Evolutionary conservation across 2,113 vertebrate genomes (phyloP).

Genomic region (Pterocles orientalis): DNA sequence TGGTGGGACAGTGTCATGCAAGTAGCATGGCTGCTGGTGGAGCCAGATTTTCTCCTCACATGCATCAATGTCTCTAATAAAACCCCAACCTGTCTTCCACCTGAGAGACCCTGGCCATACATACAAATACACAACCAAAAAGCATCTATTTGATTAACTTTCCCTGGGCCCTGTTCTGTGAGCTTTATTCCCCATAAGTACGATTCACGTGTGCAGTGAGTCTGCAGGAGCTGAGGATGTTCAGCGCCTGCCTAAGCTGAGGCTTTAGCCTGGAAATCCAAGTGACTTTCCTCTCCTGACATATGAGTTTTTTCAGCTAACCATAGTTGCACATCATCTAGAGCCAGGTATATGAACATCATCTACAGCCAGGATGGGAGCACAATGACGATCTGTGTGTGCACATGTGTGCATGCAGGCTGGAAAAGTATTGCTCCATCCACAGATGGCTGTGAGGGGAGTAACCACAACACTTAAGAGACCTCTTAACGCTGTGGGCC

Average conservation of each 20-base stretch:
- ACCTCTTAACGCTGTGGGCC: background rate
- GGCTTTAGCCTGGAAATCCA: background rate
- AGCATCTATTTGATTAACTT: fast-evolving
- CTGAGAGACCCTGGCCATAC: background rate
- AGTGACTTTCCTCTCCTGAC: background rate
- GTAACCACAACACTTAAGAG: slow-evolving; percentile 10
- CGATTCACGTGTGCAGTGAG: background rate
- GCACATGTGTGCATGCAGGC: background rate
- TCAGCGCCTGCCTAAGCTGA: background rate
- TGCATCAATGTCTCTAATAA: background rate
- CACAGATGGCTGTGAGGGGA: background rate
- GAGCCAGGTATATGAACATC: background rate
- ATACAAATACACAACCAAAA: background rate
- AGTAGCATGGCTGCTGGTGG: background rate
- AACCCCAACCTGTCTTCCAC: background rate
- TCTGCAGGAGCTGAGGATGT: background rate
- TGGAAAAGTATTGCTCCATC: background rate
- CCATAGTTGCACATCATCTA: background rate
- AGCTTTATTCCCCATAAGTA: background rate
- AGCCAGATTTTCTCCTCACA: background rate
- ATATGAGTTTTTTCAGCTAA: background rate
- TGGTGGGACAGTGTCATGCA: fast-evolving
- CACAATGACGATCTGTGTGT: fast-evolving
- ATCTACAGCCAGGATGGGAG: background rate
- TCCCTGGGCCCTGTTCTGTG: background rate